Evolutionary conservation across 2,888 invertebrate species (phyloP), one percentile per base, ranked within the genome.

Genomic region (Oscheius sp.): DNA sequence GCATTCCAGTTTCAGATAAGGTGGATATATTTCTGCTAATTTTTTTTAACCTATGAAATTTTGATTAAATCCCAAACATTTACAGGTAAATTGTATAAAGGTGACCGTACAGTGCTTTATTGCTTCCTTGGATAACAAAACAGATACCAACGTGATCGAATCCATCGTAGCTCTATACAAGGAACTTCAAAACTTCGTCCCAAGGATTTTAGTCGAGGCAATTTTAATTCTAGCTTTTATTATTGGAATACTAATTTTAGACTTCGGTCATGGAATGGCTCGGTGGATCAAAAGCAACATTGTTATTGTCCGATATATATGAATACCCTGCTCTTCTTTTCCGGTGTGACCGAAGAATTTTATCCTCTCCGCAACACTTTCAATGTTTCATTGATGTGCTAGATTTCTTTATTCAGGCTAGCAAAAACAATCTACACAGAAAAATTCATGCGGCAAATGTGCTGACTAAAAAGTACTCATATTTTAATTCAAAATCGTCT

Each of bases 291-390:
- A 27, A 34, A 27, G 55, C 34, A 6, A 20, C 46, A n/a, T 31
- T 73, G n/a, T 17, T 17, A 8, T 25, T 75, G 1, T 50, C 65
- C 1, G 74, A 78, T 29, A 33, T 78, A 15, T 67, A 66, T 57
- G 72, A 73, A 48, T 70, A 75, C 23, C 78, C 78, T 0, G 39
- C 75, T 25, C 33, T 75, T 1, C 53, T 78, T 6, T 78, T 78
- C 61, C 23, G 78, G 64, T 72, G 71, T 33, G 74, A 70, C 37
- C 45, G 72, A 25, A 71, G 74, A 15, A 74, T 78, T 23, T 65
- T 78, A 27, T 63, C 50, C n/a, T 75, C 75, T 0, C 78, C 78
- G 3, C 57, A 48, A 0, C 78, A 78, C 39, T 78, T 78, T 29
- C 33, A 65, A 8, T 73, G 75, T 46, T 74, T 78, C 58, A 63